Evolutionary conservation across 92 coral and sea anemone genomes (phyloP).

Genomic region (Isaurus tuberculatus): DNA sequence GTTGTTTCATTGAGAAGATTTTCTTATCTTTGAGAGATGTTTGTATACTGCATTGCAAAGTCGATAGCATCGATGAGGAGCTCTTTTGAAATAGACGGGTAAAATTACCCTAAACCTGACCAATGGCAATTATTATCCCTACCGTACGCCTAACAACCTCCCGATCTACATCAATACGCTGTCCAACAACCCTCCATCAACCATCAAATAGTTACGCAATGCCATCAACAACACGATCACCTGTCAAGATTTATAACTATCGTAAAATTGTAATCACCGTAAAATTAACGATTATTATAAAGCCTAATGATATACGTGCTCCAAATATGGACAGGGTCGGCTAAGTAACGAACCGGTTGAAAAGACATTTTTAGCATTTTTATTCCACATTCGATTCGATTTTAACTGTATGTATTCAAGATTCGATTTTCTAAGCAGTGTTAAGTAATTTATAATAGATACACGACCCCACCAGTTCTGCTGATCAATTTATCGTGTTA

Average conservation of each 20-base stretch:
- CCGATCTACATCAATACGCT: slow-evolving; percentile 32
- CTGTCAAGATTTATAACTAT: slow-evolving; percentile 22
- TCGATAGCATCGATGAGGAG: too few relatives aligned
- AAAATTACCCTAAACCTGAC: slow-evolving; percentile 6
- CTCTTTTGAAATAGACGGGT: too few relatives aligned
- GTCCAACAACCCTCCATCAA: slow-evolving; percentile 33
- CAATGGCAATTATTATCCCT: slow-evolving; percentile 10
- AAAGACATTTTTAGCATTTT: neutral
- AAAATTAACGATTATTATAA: slow-evolving; percentile 22
- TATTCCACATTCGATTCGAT: neutral
- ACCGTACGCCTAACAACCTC: slow-evolving; percentile 19
- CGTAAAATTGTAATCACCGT: slow-evolving; percentile 6
- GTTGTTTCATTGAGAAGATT: too few relatives aligned
- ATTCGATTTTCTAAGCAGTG: neutral
- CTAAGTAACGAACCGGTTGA: neutral
- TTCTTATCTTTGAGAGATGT: too few relatives aligned
- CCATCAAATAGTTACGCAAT: slow-evolving; percentile 31
- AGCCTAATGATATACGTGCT: neutral
- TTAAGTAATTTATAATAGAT: neutral
- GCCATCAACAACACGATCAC: slow-evolving; percentile 40
- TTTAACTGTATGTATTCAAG: neutral
- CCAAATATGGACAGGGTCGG: slow-evolving; percentile 23
- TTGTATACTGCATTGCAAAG: too few relatives aligned
- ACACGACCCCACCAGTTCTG: neutral
- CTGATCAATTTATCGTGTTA: neutral